phyloP scores from a whole-genome alignment of 1,140 invertebrate genomes.

The Pseudomyrmex concolor region DNA sequence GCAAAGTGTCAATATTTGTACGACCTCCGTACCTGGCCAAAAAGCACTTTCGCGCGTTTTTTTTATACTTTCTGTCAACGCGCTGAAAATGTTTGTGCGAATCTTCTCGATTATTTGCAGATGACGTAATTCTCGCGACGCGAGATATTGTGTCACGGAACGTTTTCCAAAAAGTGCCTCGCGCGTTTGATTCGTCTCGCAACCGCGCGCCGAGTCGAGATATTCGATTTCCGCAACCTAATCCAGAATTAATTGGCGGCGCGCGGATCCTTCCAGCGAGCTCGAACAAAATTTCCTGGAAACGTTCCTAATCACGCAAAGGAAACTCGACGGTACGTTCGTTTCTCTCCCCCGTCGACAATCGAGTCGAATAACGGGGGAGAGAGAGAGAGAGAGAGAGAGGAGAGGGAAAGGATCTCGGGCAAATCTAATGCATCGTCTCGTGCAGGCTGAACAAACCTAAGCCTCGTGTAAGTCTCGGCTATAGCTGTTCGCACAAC shows the following conservation, averaged over 20 bases:
- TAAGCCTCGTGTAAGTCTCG: slow-evolving; percentile 79
- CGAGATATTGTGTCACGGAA: not conserved
- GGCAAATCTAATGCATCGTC: slow-evolving; percentile 51
- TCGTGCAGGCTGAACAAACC: slow-evolving; percentile 52
- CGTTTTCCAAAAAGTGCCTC: not conserved
- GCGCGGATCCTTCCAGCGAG: slow-evolving; percentile 48
- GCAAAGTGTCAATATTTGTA: no score
- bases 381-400: not conserved
- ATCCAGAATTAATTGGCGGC: slow-evolving; percentile 59
- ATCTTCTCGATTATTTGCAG: no score
- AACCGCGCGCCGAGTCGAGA: slow-evolving; percentile 30
- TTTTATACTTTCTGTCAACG: no score
- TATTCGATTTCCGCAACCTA: slow-evolving; percentile 50
- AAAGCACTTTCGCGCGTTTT: no score
- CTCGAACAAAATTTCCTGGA: slow-evolving; percentile 57
- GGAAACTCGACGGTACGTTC: slow-evolving; percentile 58
- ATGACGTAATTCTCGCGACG: no score
- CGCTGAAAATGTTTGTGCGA: no score
- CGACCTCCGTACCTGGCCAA: no score
- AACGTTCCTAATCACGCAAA: slow-evolving; percentile 53
- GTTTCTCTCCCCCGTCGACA: slow-evolving; percentile 35
- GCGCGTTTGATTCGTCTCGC: slow-evolving; percentile 8
- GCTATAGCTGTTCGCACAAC: slow-evolving; percentile 69
- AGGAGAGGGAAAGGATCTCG: not conserved
- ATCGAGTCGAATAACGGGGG: slow-evolving; percentile 52